Conservation (phyloP, 2,888 invertebrate species). For the Alviniconcha strummeri region DNA sequence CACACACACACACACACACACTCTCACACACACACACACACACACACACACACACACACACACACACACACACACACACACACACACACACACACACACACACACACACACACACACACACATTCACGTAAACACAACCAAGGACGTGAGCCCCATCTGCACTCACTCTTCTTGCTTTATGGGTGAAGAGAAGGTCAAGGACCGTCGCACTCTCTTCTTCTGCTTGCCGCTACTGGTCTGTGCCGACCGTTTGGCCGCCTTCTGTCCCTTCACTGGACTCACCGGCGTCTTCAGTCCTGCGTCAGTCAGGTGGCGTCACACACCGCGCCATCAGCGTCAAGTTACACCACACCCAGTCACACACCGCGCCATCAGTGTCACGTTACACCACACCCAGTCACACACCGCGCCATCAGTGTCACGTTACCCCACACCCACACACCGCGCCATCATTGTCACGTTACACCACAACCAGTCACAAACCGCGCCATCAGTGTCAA, state of each 20-base stretch:
- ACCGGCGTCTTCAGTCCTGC: conserved; percentile 18
- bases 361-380: no score
- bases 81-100: conserved; percentile 10
- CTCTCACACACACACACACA: background rate
- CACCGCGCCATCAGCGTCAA: no score
- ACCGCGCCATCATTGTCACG: no score
- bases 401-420: no score
- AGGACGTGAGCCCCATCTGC: background rate
- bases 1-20: background rate
- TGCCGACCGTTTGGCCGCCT: background rate
- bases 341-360: no score
- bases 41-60: background rate
- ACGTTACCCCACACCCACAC: no score
- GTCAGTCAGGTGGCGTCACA: background rate
- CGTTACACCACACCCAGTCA: no score
- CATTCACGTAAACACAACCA: background rate
- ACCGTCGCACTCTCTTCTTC: conserved; percentile 25
- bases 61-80: conserved; percentile 14
- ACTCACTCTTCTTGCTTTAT: conserved; percentile 22
- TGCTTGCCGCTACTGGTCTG: conserved; percentile 9
- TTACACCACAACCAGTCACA: no score
- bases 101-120: conserved; percentile 14
- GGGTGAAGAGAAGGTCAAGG: conserved; percentile 22
- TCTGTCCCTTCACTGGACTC: conserved; percentile 15
- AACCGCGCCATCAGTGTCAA: no score